These are phyloP conservation scores for Electrona antarctica DNA, from an alignment of 2,113 vertebrate species.

Conservation along the genomic window DNA sequence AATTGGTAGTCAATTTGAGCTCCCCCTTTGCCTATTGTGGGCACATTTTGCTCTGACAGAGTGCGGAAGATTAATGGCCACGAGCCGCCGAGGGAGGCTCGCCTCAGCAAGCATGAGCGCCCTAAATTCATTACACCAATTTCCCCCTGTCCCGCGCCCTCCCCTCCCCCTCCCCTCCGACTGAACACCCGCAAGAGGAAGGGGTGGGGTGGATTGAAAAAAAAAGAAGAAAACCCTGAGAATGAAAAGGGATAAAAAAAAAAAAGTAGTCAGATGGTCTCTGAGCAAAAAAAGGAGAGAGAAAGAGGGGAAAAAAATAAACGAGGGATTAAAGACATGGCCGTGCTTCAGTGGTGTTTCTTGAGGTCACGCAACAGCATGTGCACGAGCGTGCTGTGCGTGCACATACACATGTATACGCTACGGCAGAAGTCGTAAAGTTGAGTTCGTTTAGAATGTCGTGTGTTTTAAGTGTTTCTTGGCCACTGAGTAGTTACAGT, in stretches of 20 bases:
- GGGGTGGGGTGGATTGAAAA: neutral
- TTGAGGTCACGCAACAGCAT: slow-evolving; percentile 32
- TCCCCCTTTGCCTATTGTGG: slow-evolving; percentile 85
- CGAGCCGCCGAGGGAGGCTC: slow-evolving; percentile 80
- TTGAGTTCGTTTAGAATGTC: neutral
- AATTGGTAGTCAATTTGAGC: slow-evolving; percentile 88
- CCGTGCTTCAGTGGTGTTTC: slow-evolving; percentile 38
- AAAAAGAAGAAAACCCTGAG: slow-evolving; percentile 28
- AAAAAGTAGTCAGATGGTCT: slow-evolving; percentile 71
- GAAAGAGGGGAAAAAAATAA: slow-evolving; percentile 66
- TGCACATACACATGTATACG: neutral
- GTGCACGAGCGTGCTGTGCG: neutral
- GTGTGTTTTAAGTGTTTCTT: slow-evolving; percentile 38
- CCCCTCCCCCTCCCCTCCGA: no score
- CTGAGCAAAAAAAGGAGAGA: slow-evolving; percentile 53
- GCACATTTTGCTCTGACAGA: slow-evolving; percentile 86
- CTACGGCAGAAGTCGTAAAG: slow-evolving; percentile 26
- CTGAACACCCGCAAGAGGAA: no score
- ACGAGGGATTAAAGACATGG: slow-evolving; percentile 55
- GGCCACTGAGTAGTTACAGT: slow-evolving; percentile 24
- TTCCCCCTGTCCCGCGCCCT: slow-evolving; percentile 78
- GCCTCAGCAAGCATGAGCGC: slow-evolving; percentile 82
- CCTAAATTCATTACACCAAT: slow-evolving; percentile 89
- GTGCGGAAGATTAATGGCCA: slow-evolving; percentile 87
- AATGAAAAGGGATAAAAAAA: slow-evolving; percentile 70